Evolutionary conservation across 1,140 invertebrate species (phyloP).

Genomic region (Acyrthosiphon pisum): DNA sequence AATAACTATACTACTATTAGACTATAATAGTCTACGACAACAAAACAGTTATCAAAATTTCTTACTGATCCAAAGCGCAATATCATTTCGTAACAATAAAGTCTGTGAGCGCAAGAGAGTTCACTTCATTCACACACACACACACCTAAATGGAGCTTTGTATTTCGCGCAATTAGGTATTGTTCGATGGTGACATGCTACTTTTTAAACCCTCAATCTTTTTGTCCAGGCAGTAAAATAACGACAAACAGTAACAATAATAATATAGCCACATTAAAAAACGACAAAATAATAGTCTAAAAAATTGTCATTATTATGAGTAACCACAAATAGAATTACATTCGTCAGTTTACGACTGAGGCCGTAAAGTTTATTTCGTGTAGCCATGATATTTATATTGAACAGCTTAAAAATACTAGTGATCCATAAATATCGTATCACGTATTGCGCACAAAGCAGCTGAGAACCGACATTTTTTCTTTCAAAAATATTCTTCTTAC

Average conservation of each 20-base stretch:
- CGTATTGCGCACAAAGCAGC: background rate
- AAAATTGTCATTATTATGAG: constrained; percentile 21
- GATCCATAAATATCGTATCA: constrained; percentile 30
- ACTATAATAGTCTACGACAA: background rate
- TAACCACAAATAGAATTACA: constrained; percentile 35
- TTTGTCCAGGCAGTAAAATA: constrained; percentile 16
- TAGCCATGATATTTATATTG: background rate
- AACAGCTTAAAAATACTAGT: constrained; percentile 42
- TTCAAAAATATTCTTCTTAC: constrained; percentile 18
- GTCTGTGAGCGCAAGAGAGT: background rate
- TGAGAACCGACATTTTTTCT: background rate
- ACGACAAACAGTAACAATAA: constrained; percentile 34
- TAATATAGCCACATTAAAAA: constrained; percentile 39
- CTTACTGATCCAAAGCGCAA: background rate
- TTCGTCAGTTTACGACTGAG: background rate
- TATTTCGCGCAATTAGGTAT: constrained; percentile 42
- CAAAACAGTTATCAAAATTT: background rate
- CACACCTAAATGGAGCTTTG: constrained; percentile 28
- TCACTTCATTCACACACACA: background rate
- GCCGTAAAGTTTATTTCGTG: background rate
- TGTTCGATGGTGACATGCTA: constrained; percentile 48
- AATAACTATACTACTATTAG: background rate
- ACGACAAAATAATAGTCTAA: constrained; percentile 26
- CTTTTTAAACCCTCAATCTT: constrained; percentile 34
- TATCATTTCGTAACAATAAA: constrained; percentile 21